phyloP scores from a whole-genome alignment of 2,797 vertebrate genomes.

The Trachops cirrhosus region DNA sequence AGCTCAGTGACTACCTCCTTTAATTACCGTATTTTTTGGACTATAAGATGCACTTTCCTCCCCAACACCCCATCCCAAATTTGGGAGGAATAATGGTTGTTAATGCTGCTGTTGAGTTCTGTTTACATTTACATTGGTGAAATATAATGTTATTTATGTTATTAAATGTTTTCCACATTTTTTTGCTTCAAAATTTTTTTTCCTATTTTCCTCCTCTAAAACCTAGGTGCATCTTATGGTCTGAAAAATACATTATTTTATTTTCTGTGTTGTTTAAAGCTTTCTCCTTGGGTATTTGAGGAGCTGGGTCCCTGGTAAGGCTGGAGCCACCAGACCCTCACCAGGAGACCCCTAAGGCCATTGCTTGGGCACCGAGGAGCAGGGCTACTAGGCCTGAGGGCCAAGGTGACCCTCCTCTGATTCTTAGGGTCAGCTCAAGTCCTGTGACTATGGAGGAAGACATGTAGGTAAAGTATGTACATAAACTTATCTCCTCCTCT shows the following conservation, averaged over 20 bases:
- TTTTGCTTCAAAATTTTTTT: too few species aligned
- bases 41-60: too few species aligned
- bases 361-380: not conserved
- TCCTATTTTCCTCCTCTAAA: too few species aligned
- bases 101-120: too few species aligned
- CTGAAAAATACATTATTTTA: not conserved
- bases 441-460: not conserved
- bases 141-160: too few species aligned
- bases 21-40: not conserved
- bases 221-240: too few species aligned
- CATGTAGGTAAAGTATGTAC: not conserved
- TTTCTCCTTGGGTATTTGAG: not conserved
- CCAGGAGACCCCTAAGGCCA: not conserved
- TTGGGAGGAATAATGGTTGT: too few species aligned
- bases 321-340: not conserved
- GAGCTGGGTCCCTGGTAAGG: not conserved
- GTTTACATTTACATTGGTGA: too few species aligned
- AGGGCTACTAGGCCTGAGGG: not conserved
- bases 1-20: too few species aligned
- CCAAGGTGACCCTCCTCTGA: not conserved
- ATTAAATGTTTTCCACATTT: too few species aligned
- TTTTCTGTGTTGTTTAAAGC: not conserved
- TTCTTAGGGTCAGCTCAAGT: not conserved
- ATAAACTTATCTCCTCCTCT: not conserved
- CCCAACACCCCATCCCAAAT: too few species aligned